Conservation (phyloP, 1,140 invertebrate genomes). For the Polypedilum vanderplanki region DNA sequence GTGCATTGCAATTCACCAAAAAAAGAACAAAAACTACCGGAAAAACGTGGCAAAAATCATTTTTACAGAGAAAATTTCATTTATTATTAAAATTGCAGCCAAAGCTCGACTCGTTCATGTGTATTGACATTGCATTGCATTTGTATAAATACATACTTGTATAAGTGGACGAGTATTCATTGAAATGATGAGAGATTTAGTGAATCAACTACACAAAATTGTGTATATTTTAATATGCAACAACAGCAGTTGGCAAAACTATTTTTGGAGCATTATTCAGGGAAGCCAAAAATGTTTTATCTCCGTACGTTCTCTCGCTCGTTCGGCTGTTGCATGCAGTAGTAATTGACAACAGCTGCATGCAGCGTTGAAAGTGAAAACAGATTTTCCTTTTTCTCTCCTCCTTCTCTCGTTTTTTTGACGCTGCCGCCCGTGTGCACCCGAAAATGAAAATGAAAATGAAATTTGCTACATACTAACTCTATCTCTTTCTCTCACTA, state of each 20-base stretch:
- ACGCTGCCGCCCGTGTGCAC: not conserved
- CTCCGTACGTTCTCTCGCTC: not conserved
- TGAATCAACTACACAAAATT: no score
- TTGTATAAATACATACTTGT: no score
- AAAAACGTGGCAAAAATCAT: no score
- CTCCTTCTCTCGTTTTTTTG: no score
- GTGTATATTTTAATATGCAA: not conserved
- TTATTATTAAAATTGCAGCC: no score
- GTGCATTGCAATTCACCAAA: no score
- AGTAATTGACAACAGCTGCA: not conserved
- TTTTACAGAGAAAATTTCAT: no score
- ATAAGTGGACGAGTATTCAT: no score
- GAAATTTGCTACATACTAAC: not conserved
- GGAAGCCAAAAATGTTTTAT: conserved; percentile 8
- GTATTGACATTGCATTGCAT: no score
- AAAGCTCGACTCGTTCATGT: no score
- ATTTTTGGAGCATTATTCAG: not conserved
- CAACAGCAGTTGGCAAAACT: not conserved
- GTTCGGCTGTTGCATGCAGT: not conserved
- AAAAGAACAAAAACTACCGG: no score
- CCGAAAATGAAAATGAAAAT: conserved; percentile 17
- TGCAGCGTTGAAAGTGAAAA: not conserved
- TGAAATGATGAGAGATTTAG: no score
- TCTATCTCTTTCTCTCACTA: not conserved
- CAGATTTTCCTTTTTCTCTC: not conserved